phyloP scores from a whole-genome alignment of 2,113 vertebrate species.

The Cavia aperea region DNA sequence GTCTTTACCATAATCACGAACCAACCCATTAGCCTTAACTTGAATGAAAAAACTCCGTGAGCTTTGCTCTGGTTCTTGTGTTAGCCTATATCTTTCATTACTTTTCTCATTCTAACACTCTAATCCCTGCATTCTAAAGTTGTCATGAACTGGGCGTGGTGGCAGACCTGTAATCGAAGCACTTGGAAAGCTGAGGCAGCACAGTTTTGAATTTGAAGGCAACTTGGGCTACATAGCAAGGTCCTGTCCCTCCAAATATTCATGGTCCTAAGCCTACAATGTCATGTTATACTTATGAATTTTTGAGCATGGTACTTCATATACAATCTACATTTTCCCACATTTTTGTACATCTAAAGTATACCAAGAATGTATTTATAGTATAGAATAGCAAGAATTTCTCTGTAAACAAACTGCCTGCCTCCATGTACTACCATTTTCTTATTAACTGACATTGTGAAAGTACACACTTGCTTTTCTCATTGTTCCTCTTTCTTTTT shows the following conservation, averaged over 20 bases:
- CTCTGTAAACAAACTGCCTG: neutral
- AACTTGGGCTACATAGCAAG: neutral
- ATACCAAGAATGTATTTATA: neutral
- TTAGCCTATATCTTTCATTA: neutral
- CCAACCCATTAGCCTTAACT: neutral
- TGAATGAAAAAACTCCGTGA: neutral
- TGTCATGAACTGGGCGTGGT: neutral
- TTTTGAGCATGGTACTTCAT: neutral
- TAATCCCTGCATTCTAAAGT: neutral
- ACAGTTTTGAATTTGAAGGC: neutral
- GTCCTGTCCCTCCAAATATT: neutral
- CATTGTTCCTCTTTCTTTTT: neutral
- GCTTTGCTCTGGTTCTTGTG: neutral
- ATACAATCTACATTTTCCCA: neutral
- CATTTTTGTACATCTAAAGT: neutral
- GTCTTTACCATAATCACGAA: neutral
- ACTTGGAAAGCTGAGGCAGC: neutral
- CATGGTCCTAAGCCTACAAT: neutral
- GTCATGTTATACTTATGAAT: neutral
- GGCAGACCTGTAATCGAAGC: neutral
- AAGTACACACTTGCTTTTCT: neutral
- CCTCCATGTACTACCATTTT: neutral
- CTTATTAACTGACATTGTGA: neutral
- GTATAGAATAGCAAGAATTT: neutral
- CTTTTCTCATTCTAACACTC: neutral